Percentiles rank a stretch among this genome's conserved stretches.
Conservation (phyloP, 2,797 vertebrate genomes). For the Pachyuromys duprasi region DNA sequence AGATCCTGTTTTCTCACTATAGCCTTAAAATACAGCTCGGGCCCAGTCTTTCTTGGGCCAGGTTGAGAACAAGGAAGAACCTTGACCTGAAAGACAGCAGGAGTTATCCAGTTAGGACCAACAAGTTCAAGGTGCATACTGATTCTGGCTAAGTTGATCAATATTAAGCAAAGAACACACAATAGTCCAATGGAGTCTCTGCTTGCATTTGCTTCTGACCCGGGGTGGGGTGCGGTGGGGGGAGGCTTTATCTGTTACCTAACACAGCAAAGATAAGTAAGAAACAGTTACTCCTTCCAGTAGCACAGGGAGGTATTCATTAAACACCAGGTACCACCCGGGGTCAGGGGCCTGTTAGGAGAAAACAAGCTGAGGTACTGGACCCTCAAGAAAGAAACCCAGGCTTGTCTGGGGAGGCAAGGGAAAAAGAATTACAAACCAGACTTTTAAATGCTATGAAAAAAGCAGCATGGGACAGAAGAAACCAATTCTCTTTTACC, state of each 20-base stretch:
- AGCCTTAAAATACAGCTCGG: neutral
- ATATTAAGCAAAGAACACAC: neutral
- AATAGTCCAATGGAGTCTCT: neutral
- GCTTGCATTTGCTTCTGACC: neutral
- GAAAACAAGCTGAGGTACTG: neutral
- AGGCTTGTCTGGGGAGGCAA: neutral
- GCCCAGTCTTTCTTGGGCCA: neutral
- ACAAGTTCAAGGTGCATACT: neutral
- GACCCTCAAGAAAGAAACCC: neutral
- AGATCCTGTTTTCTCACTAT: neutral
- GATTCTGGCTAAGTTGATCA: rapidly evolving
- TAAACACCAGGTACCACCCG: neutral
- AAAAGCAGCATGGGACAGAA: neutral
- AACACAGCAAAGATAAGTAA: neutral
- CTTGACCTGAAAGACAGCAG: neutral
- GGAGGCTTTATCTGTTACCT: neutral
- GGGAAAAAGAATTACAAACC: neutral
- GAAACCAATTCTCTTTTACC: neutral
- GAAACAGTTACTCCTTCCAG: neutral
- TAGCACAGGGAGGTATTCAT: neutral
- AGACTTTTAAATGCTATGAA: neutral
- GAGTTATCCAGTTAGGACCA: neutral
- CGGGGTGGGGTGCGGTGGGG: too few relatives aligned
- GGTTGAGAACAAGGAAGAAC: neutral
- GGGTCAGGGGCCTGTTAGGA: neutral